Conservation (phyloP, 1,140 invertebrate species). For the Mactra quadrangularis region DNA sequence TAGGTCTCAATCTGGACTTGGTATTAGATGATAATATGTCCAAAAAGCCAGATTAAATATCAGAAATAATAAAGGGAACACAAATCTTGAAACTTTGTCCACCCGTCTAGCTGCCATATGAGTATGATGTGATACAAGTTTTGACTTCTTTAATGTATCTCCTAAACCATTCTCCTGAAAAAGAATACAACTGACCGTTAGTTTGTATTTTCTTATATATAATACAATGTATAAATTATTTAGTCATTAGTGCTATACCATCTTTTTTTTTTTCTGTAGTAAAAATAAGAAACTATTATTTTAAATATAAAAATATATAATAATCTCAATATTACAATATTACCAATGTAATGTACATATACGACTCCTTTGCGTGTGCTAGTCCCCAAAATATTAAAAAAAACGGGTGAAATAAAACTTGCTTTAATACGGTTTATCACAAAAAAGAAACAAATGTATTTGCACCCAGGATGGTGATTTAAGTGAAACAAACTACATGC, state of each 20-base stretch:
- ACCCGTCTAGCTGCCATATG: constrained; percentile 33
- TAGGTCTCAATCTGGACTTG: not conserved
- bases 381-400: no score
- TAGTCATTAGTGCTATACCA: not conserved
- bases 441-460: no score
- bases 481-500: no score
- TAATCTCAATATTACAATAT: not conserved
- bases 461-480: no score
- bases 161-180: constrained; percentile 22
- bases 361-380: not conserved
- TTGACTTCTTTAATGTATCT: not conserved
- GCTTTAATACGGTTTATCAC: no score
- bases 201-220: not conserved
- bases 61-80: constrained; percentile 26
- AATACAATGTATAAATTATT: no score
- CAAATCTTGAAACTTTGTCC: constrained; percentile 36
- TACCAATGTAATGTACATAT: not conserved
- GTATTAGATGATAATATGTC: constrained; percentile 29
- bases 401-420: no score
- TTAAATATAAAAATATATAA: not conserved
- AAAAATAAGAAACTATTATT: not conserved
- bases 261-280: not conserved
- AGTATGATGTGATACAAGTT: not conserved
- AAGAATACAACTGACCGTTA: not conserved
- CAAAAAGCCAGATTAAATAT: constrained; percentile 48